Evolutionary conservation across 2,113 vertebrate species (phyloP).

Genomic region (Chaetorhynchus papuensis): DNA sequence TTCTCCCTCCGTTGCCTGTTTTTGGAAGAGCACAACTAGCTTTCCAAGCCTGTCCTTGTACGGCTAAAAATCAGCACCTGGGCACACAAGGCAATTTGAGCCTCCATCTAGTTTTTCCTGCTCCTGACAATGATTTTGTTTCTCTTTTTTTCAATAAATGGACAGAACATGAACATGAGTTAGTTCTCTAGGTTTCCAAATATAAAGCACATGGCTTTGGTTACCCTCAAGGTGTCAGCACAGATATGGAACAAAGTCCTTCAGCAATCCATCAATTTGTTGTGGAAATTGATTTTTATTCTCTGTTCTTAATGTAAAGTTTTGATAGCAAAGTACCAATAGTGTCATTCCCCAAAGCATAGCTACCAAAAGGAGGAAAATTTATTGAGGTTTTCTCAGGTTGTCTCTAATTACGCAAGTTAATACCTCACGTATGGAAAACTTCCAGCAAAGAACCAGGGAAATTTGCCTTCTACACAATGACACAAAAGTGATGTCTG

Average conservation of each 20-base stretch:
- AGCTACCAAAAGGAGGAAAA: background rate
- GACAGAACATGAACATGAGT: background rate
- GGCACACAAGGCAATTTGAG: background rate
- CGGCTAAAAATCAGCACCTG: background rate
- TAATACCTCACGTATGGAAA: background rate
- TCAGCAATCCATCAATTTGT: background rate
- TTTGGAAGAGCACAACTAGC: background rate
- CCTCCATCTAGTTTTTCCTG: background rate
- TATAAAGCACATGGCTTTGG: background rate
- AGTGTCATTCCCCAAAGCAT: background rate
- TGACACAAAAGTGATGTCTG: background rate
- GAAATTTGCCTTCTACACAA: background rate
- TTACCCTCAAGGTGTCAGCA: conserved; percentile 14
- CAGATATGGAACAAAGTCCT: background rate
- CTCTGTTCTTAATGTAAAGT: background rate
- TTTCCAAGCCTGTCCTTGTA: background rate
- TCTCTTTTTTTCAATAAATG: background rate
- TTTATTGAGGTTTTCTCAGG: background rate
- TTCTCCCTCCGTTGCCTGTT: background rate
- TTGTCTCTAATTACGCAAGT: background rate
- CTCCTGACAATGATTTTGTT: background rate
- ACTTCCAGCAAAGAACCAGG: background rate
- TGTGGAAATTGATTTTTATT: background rate
- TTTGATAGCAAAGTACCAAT: background rate
- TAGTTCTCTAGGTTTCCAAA: background rate